A percentile compares a stretch with the other conserved stretches of the same genome.
Evolutionary conservation across 2,888 invertebrate species (phyloP).

Genomic region (Nematopogon swammerdamellus): DNA sequence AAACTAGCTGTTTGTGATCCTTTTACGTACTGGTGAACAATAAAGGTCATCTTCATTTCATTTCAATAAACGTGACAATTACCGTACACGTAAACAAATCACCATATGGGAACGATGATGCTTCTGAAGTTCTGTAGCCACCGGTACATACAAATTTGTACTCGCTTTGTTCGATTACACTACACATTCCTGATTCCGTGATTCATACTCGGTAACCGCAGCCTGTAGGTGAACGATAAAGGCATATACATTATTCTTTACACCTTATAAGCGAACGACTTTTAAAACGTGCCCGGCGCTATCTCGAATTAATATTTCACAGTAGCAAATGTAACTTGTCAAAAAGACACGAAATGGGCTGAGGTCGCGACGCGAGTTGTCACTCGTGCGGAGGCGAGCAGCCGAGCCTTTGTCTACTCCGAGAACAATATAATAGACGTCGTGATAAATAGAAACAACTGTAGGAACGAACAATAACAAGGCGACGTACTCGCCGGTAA

Average conservation of each 20-base stretch:
- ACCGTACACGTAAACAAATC: too few relatives aligned
- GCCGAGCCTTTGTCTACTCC: conserved; percentile 29
- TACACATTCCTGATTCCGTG: background rate
- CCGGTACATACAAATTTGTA: too few relatives aligned
- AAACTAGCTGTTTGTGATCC: too few relatives aligned
- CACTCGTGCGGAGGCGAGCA: conserved; percentile 15
- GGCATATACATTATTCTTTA: background rate
- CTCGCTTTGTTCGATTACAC: too few relatives aligned
- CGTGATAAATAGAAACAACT: conserved; percentile 54
- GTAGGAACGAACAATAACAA: conserved; percentile 49
- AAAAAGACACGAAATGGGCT: conserved; percentile 21
- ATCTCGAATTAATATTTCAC: conserved; percentile 36
- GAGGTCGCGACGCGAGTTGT: background rate
- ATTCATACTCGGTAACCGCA: background rate
- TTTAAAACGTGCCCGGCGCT: background rate
- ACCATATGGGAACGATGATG: too few relatives aligned
- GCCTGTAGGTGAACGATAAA: background rate
- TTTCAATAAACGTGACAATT: too few relatives aligned
- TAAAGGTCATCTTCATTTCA: too few relatives aligned
- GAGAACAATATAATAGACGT: conserved; percentile 48
- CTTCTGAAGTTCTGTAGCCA: too few relatives aligned
- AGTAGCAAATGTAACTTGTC: conserved; percentile 38
- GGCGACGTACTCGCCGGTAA: conserved; percentile 34
- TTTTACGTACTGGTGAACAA: too few relatives aligned
- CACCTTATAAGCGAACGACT: background rate